Evolutionary conservation across 1,140 invertebrate species (phyloP), one percentile per base, ranked within the genome.

Genomic region (Drosophila carrolli): DNA sequence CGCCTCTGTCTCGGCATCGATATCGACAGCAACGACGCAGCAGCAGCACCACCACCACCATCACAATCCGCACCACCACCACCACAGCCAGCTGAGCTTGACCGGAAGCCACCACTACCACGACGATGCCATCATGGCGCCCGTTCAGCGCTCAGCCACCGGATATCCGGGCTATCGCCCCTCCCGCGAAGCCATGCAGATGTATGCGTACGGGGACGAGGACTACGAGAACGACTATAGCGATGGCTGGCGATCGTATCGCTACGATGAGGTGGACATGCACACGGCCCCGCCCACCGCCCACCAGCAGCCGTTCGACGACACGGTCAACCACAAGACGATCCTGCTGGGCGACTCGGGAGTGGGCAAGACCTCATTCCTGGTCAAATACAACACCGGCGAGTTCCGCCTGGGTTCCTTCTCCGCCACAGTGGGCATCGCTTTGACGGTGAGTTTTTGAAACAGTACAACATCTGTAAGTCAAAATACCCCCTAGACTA

Each of bases 321-420:
- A 92, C 70, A 91, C 83, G 16, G 77, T 92, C 41, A 86, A 91
- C 72, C 91, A 92, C 59, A 92, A 92, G 75, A 90, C 86, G 55
- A 92, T 92, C 70, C 72, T 92, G 27, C 73, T 99, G 59, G 98
- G 98, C 19, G 97, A 98, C 93, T 98, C 97, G 13, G 97, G 97
- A 35, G 97, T 98, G 48, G 97, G 97, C 54, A 98, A 98, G 94
- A 98, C 97, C 0, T 98, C 97, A 85, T 97, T 98, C 85, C 93
- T 98, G 23, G 98, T 97, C 93, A 98, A 98, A 90, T 99, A 99
- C 91, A 99, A 98, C 16, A 98, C 99, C 93, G 97, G 97, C 63
- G 95, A 95, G 29, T 99, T 99, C 93, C 97, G 97, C 88, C 95
- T 96, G 29, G 96, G 97, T 92, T 99, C 99, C 93, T 97, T 98